These are phyloP conservation scores for Eremobia ochroleuca DNA, from an alignment of 2,888 invertebrate genomes.

Conservation along the genomic window DNA sequence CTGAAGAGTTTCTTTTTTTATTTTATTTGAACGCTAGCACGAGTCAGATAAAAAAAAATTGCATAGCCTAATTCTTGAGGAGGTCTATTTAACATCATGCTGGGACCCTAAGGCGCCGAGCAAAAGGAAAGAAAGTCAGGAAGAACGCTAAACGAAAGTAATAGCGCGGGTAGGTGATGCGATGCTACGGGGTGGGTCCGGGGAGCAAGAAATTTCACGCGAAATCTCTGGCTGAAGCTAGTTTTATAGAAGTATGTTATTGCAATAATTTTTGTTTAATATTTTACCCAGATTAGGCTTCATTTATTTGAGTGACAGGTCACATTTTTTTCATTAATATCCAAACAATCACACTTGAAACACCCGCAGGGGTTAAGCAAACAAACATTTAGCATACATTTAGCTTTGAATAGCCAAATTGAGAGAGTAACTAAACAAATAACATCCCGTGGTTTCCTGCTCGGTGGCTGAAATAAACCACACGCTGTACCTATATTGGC, in stretches of 20 bases:
- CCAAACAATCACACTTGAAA: not conserved
- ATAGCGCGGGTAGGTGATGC: too few species aligned
- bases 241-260: not conserved
- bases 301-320: not conserved
- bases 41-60: too few species aligned
- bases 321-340: not conserved
- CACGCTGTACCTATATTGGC: slow-evolving; percentile 13
- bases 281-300: not conserved
- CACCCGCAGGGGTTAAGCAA: not conserved
- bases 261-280: not conserved
- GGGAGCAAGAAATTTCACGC: too few species aligned
- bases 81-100: too few species aligned
- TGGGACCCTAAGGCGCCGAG: too few species aligned
- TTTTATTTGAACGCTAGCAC: too few species aligned
- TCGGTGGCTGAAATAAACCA: slow-evolving; percentile 59
- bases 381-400: slow-evolving; percentile 11
- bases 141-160: too few species aligned
- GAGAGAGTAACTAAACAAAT: slow-evolving; percentile 61
- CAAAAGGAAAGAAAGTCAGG: too few species aligned
- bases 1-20: too few species aligned
- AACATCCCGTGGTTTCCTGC: slow-evolving; percentile 65
- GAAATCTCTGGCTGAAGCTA: too few species aligned
- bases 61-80: too few species aligned
- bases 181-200: too few species aligned
- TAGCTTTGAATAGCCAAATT: slow-evolving; percentile 60